Conservation (phyloP, 1,140 invertebrate genomes). For the Aphis craccivora region DNA sequence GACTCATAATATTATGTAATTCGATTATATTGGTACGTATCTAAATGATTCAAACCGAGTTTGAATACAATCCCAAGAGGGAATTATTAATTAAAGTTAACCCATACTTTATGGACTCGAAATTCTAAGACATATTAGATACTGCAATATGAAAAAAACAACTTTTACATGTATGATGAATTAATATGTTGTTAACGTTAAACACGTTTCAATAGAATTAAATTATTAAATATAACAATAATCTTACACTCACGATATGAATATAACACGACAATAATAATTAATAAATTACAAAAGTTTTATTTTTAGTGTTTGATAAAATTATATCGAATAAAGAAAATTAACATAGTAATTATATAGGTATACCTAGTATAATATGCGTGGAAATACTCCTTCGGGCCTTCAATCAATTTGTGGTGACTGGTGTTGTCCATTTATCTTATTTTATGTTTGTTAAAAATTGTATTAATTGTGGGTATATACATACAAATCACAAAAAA, state of each 20-base stretch:
- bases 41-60: conserved; percentile 35
- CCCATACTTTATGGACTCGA: background rate
- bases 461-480: background rate
- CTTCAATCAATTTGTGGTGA: too few species aligned
- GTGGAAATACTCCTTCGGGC: background rate
- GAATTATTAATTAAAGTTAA: conserved; percentile 43
- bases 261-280: background rate
- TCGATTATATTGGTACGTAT: conserved; percentile 46
- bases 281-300: background rate
- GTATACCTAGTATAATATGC: too few species aligned
- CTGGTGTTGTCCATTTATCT: background rate
- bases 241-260: background rate
- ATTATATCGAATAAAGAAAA: too few species aligned
- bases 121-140: background rate
- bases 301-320: background rate
- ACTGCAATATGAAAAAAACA: background rate
- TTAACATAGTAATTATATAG: too few species aligned
- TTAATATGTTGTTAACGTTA: background rate
- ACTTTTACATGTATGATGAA: background rate
- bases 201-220: background rate
- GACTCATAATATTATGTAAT: conserved; percentile 42
- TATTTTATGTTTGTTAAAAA: background rate
- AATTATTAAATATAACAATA: background rate
- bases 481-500: too few species aligned
- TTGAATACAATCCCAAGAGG: conserved; percentile 23